These are phyloP conservation scores for Oceanodroma tethys DNA, from an alignment of 2,113 vertebrate genomes.

Conservation along the genomic window DNA sequence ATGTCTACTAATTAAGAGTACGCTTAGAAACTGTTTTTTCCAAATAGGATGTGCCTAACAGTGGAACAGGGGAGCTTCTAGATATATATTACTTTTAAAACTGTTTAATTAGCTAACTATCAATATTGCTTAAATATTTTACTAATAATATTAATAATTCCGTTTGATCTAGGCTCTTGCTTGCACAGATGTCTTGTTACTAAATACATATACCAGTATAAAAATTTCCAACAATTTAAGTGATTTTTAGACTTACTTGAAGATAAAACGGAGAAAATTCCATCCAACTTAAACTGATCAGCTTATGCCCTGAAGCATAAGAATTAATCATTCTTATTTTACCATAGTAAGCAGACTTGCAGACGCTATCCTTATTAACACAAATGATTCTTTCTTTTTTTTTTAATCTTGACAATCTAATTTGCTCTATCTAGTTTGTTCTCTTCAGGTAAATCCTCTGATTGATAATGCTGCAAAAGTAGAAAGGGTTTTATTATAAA, in stretches of 20 bases:
- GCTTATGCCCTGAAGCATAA: background rate
- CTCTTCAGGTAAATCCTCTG: background rate
- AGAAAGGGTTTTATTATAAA: background rate
- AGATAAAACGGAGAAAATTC: background rate
- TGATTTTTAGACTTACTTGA: background rate
- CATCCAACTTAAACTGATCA: background rate
- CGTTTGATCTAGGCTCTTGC: background rate
- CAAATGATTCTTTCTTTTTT: background rate
- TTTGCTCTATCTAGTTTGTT: background rate
- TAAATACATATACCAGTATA: background rate
- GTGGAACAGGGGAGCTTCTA: background rate
- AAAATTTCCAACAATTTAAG: background rate
- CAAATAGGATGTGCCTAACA: background rate
- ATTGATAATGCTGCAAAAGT: background rate
- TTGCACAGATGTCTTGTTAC: background rate
- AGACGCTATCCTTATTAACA: background rate
- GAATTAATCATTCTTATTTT: background rate
- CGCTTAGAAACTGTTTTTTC: background rate
- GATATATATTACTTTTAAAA: background rate
- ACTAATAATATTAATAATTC: background rate
- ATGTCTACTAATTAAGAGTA: background rate
- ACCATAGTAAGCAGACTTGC: background rate
- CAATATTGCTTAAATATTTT: background rate
- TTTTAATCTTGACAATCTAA: background rate
- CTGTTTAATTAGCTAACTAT: background rate